Conservation (phyloP, 2,888 invertebrate genomes). For the Phortica okadai region DNA sequence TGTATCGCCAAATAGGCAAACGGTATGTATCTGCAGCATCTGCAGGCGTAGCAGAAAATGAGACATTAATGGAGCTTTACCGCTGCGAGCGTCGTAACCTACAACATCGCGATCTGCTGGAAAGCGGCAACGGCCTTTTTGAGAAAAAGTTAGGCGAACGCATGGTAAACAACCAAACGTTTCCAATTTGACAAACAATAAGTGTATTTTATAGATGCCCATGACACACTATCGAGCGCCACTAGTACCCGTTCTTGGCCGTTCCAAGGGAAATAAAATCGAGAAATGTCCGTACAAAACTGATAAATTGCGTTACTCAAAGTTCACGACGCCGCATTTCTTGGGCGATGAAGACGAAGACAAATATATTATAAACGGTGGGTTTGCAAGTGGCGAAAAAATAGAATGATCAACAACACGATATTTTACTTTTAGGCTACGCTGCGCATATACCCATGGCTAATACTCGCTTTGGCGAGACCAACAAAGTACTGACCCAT, state of each 20-base stretch:
- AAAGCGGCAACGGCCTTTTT: conserved; percentile 63
- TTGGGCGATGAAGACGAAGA: conserved; percentile 70
- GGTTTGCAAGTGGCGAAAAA: conserved; percentile 4
- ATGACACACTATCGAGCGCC: conserved; percentile 84
- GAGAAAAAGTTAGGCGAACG: conserved; percentile 70
- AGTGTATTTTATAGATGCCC: conserved; percentile 78
- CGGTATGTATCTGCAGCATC: conserved; percentile 84
- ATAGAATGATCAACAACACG: not conserved
- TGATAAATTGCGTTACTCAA: conserved; percentile 66
- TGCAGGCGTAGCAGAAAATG: conserved; percentile 85
- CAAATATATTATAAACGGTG: conserved; percentile 72
- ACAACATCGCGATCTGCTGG: conserved; percentile 65
- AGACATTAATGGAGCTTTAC: conserved; percentile 80
- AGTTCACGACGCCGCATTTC: conserved; percentile 73
- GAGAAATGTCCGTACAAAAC: conserved; percentile 80
- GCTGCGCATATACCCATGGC: conserved; percentile 73
- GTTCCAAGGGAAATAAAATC: conserved; percentile 81
- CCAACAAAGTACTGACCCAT: conserved; percentile 80
- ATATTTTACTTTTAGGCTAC: conserved; percentile 58
- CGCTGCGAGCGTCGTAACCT: conserved; percentile 77
- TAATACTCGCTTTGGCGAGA: conserved; percentile 71
- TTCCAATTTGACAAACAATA: not conserved
- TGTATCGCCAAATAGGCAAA: conserved; percentile 83
- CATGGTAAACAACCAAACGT: conserved; percentile 51
- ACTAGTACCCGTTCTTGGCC: conserved; percentile 82